phyloP scores from a whole-genome alignment of 2,888 invertebrate genomes.

The Cephus sareptanus region DNA sequence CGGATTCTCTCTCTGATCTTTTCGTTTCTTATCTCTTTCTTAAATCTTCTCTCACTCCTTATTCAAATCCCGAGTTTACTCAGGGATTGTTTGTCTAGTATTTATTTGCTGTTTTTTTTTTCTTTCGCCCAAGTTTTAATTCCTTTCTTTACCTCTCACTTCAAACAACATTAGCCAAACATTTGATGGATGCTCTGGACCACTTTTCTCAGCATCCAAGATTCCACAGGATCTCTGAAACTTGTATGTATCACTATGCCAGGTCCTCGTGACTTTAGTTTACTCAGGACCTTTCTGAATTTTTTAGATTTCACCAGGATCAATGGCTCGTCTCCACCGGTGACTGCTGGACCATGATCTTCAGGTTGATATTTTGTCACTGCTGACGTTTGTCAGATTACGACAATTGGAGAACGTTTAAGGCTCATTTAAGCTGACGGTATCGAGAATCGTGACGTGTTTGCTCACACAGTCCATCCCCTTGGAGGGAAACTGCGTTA shows the following conservation, averaged over 20 bases:
- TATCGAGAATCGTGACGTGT: neutral
- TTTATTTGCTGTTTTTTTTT: neutral
- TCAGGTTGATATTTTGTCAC: neutral
- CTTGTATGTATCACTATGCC: neutral
- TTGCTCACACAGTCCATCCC: neutral
- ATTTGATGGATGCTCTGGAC: neutral
- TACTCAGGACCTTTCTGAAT: neutral
- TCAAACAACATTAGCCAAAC: neutral
- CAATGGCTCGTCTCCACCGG: neutral
- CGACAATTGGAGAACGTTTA: neutral
- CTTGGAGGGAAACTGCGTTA: neutral
- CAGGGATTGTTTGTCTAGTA: neutral
- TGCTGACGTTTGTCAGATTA: neutral
- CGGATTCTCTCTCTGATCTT: constrained; percentile 9
- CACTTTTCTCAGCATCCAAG: neutral
- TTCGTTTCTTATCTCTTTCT: neutral
- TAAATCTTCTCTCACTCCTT: neutral
- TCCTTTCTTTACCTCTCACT: neutral
- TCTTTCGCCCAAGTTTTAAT: neutral
- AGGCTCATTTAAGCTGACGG: neutral
- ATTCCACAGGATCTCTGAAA: neutral
- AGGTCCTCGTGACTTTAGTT: neutral
- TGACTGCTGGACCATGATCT: neutral
- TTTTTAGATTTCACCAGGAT: neutral
- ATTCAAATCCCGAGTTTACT: neutral